phyloP scores from a whole-genome alignment of 1,140 invertebrate genomes.

The Pseudomyrmex concolor region DNA sequence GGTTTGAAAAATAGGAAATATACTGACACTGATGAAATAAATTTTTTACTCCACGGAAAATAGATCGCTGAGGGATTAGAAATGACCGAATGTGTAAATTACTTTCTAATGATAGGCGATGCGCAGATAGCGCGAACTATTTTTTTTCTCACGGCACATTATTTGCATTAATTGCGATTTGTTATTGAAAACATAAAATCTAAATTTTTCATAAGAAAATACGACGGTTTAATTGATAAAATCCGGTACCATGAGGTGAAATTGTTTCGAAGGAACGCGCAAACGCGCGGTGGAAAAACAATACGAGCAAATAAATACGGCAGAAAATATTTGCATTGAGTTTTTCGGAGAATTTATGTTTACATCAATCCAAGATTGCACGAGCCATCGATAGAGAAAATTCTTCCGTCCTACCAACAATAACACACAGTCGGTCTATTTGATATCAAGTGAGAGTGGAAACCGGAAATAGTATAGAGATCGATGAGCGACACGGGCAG shows the following conservation, averaged over 20 bases:
- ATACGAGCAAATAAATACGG: conserved; percentile 36
- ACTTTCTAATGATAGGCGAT: conserved; percentile 62
- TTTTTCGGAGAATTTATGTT: conserved; percentile 53
- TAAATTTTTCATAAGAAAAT: conserved; percentile 48
- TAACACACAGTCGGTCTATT: conserved; percentile 46
- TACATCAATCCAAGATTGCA: conserved; percentile 57
- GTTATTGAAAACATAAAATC: conserved; percentile 23
- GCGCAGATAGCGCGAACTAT: conserved; percentile 17
- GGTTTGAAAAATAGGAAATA: conserved; percentile 8
- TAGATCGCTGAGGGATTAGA: conserved; percentile 24
- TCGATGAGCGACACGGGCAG: conserved; percentile 60
- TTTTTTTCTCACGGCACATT: neutral
- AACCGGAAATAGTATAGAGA: conserved; percentile 65
- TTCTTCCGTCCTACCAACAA: conserved; percentile 34
- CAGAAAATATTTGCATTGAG: conserved; percentile 50
- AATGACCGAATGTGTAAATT: conserved; percentile 36
- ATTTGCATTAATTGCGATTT: conserved; percentile 25
- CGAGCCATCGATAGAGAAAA: neutral
- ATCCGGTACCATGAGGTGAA: conserved; percentile 6
- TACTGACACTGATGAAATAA: conserved; percentile 25
- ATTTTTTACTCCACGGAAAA: conserved; percentile 23
- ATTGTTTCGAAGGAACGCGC: conserved; percentile 34
- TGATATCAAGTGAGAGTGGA: conserved; percentile 68
- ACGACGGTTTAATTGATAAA: conserved; percentile 33
- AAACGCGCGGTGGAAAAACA: conserved; percentile 18